Conservation (phyloP, 2,113 vertebrate genomes). For the Xiphophorus couchianus region DNA sequence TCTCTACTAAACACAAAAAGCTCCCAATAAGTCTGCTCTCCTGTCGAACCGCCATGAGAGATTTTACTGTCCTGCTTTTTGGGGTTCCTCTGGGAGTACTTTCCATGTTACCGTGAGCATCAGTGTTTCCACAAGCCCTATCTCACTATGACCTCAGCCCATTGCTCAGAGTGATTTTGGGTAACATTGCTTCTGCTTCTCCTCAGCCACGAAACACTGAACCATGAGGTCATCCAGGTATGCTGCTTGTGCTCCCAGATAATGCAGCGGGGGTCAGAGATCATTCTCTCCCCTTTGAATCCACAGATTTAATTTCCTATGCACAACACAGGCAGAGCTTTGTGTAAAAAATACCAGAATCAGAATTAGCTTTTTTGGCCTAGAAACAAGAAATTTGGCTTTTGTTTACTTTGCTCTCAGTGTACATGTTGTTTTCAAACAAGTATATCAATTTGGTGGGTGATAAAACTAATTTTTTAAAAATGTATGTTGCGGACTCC, state of each 20-base stretch:
- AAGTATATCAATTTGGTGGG: too few relatives aligned
- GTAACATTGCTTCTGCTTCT: conserved; percentile 74
- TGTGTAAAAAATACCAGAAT: not conserved
- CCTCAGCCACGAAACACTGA: conserved; percentile 54
- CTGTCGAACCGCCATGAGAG: conserved; percentile 62
- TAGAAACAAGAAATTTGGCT: too few relatives aligned
- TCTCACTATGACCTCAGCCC: conserved; percentile 80
- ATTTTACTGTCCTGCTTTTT: conserved; percentile 73
- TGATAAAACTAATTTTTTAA: too few relatives aligned
- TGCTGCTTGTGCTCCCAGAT: conserved; percentile 43
- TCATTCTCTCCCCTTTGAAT: not conserved
- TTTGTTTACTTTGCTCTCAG: too few relatives aligned
- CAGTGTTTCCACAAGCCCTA: conserved; percentile 79
- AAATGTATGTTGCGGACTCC: too few relatives aligned
- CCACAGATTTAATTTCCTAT: not conserved
- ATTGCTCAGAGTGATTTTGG: conserved; percentile 42
- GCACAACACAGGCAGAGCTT: not conserved
- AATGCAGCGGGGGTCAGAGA: not conserved
- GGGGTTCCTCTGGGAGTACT: conserved; percentile 62
- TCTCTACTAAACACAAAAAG: conserved; percentile 17
- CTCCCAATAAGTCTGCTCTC: conserved; percentile 22
- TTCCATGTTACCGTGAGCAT: conserved; percentile 72
- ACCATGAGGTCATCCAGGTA: conserved; percentile 78
- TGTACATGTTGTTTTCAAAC: too few relatives aligned
- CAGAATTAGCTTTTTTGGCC: too few relatives aligned